Evolutionary conservation across 92 coral and sea anemone species (phyloP).

Genomic region (Palythoa grandiflora): DNA sequence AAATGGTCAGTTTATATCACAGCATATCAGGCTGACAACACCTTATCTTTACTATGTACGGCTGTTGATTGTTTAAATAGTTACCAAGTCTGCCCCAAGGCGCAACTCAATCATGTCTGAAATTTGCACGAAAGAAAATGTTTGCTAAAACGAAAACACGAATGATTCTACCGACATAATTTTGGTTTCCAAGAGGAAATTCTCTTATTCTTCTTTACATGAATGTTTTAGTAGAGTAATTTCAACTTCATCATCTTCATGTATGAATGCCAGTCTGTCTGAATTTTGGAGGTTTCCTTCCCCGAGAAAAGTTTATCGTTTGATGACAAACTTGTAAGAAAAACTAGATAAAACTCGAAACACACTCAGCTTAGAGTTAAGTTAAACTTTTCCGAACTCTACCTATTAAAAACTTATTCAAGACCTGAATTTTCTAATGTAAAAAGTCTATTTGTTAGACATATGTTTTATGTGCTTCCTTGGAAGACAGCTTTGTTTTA

Average conservation of each 20-base stretch:
- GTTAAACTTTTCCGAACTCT: neutral
- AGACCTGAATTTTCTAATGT: neutral
- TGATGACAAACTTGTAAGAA: neutral
- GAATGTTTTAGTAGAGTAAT: neutral
- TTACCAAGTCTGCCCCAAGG: conserved; percentile 16
- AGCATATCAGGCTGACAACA: conserved; percentile 32
- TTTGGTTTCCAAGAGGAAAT: neutral
- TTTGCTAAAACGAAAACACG: neutral
- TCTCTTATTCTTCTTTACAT: neutral
- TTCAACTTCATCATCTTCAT: neutral
- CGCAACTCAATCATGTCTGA: neutral
- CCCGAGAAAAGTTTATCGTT: neutral
- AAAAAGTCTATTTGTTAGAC: neutral
- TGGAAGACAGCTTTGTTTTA: neutral
- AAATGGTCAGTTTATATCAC: conserved; percentile 22
- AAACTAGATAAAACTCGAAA: neutral
- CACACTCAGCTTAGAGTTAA: neutral
- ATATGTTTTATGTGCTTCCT: conserved; percentile 3
- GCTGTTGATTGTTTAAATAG: conserved; percentile 31
- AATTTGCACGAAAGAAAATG: conserved; percentile 16
- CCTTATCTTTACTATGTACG: conserved; percentile 13
- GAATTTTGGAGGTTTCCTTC: neutral
- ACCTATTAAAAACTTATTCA: neutral
- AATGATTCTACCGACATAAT: neutral
- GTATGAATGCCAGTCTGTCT: neutral